Base-by-base conservation (phyloP, 2,797 vertebrate genomes). In the Micrastur ruficollis region DNA sequence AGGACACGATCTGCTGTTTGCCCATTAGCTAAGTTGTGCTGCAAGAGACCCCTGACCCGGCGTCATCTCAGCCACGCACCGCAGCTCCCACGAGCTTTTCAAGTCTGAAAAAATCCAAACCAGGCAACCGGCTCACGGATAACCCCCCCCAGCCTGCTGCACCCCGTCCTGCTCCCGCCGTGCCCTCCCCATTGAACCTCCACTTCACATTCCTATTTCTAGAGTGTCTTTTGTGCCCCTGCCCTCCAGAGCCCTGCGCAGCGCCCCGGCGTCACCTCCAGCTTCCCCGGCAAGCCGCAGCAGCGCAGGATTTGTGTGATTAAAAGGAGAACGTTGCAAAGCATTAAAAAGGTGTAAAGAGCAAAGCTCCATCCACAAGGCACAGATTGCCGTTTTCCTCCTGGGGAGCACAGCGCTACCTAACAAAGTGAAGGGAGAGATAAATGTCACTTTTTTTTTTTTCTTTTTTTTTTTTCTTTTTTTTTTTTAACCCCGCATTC, bases 181-280 rank as follows among this genome's bases (percentile, higher is more conserved):
- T 0, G 4, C 3, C 0, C 9, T 38, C 70, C 29, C 56, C 32
- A 1, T 1, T 18, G 20, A 8, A 47, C 31, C 53, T 55, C 66
- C 27, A 15, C 46, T 65, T 61, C 25, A 3, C 10, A 2, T 4
- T 2, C 14, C 4, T 7, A 59, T 25, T 82, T n/a, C 29, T 5
- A 7, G 26, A 14, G 9, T 14, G 20, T 2, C 36, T 56, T 12
- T 17, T 14, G 22, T 55, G 22, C n/a, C 66, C 40, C 52, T 67
- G 73, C 44, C 52, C 81, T 74, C 15, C 2, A 4, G 42, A 62
- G 61, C 27, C 12, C 61, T 18, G 65, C 2, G 81, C 44, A 83
- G 76, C 72, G 40, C 14, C 47, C 49, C 12, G 1, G 11, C 53
- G 20, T 68, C 80, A 53, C 50, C 70, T 6, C 14, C 6, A 1